Evolutionary conservation across 2,113 vertebrate species (phyloP).

Genomic region (Spilogale gracilis): DNA sequence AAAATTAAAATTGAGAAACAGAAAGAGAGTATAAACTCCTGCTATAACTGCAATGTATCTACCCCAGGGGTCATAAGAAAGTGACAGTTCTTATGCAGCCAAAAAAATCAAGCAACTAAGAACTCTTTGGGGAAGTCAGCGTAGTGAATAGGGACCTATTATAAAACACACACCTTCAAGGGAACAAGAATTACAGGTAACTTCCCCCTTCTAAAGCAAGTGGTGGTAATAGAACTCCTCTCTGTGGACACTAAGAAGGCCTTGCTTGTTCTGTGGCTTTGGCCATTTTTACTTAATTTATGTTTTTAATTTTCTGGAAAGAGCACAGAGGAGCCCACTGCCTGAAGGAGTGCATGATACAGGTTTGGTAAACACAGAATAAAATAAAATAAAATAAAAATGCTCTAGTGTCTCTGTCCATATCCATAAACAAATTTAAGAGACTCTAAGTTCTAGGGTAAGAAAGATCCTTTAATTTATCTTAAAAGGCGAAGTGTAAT

Average conservation of each 20-base stretch:
- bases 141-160: slow-evolving; percentile 76
- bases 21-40: slow-evolving; percentile 64
- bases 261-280: slow-evolving; percentile 83
- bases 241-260: slow-evolving; percentile 81
- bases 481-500: background rate
- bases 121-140: slow-evolving; percentile 71
- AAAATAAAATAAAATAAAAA: slow-evolving; percentile 80
- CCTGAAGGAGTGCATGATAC: slow-evolving; percentile 61
- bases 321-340: slow-evolving; percentile 67
- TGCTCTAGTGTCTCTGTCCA: background rate
- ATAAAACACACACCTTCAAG: slow-evolving; percentile 77
- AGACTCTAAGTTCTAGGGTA: slow-evolving; percentile 12
- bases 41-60: slow-evolving; percentile 66
- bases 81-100: slow-evolving; percentile 72
- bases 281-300: slow-evolving; percentile 83
- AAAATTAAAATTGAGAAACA: slow-evolving; percentile 70
- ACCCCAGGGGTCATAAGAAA: slow-evolving; percentile 74
- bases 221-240: slow-evolving; percentile 77
- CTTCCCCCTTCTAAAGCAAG: slow-evolving; percentile 62
- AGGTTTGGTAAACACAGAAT: slow-evolving; percentile 73
- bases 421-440: slow-evolving; percentile 61
- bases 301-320: slow-evolving; percentile 85
- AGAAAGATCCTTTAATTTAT: slow-evolving; percentile 33
- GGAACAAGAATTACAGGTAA: slow-evolving; percentile 82
- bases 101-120: slow-evolving; percentile 80